phyloP scores from a whole-genome alignment of 2,113 vertebrate genomes.

The Atractosteus spatula region DNA sequence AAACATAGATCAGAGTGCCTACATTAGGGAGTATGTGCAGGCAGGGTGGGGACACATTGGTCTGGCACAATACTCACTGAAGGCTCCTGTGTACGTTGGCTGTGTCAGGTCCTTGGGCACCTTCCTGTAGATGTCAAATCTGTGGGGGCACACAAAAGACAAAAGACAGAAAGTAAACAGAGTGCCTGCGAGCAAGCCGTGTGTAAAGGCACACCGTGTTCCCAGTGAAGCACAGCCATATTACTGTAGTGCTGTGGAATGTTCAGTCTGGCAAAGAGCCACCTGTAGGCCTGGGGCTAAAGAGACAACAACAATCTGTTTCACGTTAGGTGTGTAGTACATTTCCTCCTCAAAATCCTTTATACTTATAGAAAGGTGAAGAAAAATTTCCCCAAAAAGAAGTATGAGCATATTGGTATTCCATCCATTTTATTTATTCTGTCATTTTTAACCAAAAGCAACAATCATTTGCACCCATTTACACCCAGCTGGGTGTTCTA shows the following conservation, averaged over 20 bases:
- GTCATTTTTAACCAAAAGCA: too few relatives aligned
- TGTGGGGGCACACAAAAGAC: constrained; percentile 51
- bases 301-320: background rate
- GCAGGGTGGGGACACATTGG: too few relatives aligned
- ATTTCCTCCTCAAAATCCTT: constrained; percentile 5
- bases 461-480: too few relatives aligned
- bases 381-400: background rate
- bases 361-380: background rate
- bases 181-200: constrained; percentile 31
- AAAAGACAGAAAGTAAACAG: constrained; percentile 47
- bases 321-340: constrained; percentile 4
- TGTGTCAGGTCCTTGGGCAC: constrained; percentile 99
- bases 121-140: constrained; percentile 99
- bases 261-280: constrained; percentile 55
- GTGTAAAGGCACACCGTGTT: constrained; percentile 59
- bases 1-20: too few relatives aligned
- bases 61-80: constrained; percentile 74
- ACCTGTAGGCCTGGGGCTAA: constrained; percentile 36
- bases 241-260: constrained; percentile 60
- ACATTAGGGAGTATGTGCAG: too few relatives aligned
- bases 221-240: constrained; percentile 47
- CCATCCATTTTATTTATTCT: too few relatives aligned
- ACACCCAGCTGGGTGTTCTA: too few relatives aligned
- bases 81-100: constrained; percentile 96
- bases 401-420: too few relatives aligned